A percentile compares a stretch with the other conserved stretches of the same genome.
phyloP scores from a whole-genome alignment of 2,797 vertebrate genomes.

The Sebastes nivosus region DNA sequence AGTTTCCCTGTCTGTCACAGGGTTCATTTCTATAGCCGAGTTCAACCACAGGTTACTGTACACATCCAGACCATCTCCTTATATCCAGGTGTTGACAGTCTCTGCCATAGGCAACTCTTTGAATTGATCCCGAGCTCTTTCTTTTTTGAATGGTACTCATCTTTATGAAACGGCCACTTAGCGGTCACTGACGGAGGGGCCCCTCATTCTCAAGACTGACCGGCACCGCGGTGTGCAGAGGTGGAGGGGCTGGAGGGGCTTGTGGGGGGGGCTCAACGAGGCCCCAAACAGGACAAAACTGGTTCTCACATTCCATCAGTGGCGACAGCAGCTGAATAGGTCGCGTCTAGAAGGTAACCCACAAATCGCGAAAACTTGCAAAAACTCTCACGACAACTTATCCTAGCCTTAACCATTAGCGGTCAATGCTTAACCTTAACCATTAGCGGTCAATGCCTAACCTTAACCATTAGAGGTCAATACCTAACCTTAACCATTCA shows the following conservation, averaged over 20 bases:
- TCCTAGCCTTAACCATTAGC: too few species aligned
- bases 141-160: constrained; percentile 31
- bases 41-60: constrained; percentile 37
- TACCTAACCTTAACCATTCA: too few species aligned
- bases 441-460: rapidly evolving
- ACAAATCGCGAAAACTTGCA: too few species aligned
- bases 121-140: constrained; percentile 34
- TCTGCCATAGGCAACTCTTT: constrained; percentile 46
- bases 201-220: constrained; percentile 49
- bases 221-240: constrained; percentile 16
- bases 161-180: constrained; percentile 58
- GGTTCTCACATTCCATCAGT: constrained; percentile 25
- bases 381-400: too few species aligned
- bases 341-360: too few species aligned
- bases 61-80: constrained; percentile 14
- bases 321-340: not conserved
- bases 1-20: not conserved
- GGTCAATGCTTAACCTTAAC: too few species aligned
- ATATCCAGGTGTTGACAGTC: constrained; percentile 68
- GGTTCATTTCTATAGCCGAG: constrained; percentile 26
- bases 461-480: too few species aligned
- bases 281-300: not conserved
- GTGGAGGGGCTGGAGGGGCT: not conserved
- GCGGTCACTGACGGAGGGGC: constrained; percentile 20
- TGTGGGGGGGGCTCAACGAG: not conserved